Base-by-base conservation (phyloP, 2,797 vertebrate genomes). In the Helicolenus hilgendorfi region DNA sequence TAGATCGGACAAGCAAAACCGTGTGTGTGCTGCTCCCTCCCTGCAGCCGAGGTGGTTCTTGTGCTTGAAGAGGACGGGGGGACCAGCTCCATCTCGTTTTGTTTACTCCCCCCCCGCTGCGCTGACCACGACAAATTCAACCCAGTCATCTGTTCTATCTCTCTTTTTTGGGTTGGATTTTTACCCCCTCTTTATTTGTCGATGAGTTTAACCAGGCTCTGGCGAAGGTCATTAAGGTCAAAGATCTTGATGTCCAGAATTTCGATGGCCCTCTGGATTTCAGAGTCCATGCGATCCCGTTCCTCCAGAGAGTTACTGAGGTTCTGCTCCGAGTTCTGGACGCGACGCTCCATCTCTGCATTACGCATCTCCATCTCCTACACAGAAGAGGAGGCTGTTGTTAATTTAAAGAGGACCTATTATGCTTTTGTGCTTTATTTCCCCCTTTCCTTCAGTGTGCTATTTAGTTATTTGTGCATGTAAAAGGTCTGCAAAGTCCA, bases 211-310 rank as follows among this genome's bases (percentile, higher is more conserved):
- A 98, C 97, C 77, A 99, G 96, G 85, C 98, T 98, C 95, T 99
- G 98, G 1, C 99, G 97, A 27, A 99, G 97, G 94, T 99, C 99
- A 0, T 98, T 98, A 60, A 99, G 98, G 95, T 99, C 98, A 31
- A 98, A 98, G 80, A 99, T 98, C 96, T 99, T 98, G 94, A 99
- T 97, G 27, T 99, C 99, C 91, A 99, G 97, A 81, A 99, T 98
- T 92, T 99, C 98, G 0, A 98, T 97, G 14, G 98, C 98, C 79
- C 98, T 97, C 94, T 98, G 97, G 88, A 99, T 97, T 88, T 99
- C 98, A 0, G 74, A 92, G 71, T 98, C 97, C 0, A 98, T 85
- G 64, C 97, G 97, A 71, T 98, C 98, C 36, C 98, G 97, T 7
- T 99, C 98, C 0, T 98, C 97, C 92, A 98, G 94, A 15, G 96